Conservation (phyloP, 2,113 vertebrate species). For the Dicaeum eximium region DNA sequence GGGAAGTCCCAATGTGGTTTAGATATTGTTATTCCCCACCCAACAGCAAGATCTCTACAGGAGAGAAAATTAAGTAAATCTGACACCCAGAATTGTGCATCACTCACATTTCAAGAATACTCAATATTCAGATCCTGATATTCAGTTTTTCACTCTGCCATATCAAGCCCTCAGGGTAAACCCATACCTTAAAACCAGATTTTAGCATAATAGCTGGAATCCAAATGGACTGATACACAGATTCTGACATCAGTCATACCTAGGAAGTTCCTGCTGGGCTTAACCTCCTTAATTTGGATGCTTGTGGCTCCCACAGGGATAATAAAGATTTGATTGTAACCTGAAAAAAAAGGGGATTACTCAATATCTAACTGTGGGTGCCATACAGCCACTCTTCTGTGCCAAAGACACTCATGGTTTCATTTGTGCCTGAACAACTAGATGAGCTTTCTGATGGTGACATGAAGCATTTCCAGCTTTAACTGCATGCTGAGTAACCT, state of each 20-base stretch:
- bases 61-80: neutral
- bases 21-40: neutral
- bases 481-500: neutral
- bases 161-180: neutral
- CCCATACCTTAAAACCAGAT: neutral
- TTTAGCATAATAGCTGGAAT: neutral
- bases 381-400: neutral
- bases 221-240: neutral
- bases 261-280: slow-evolving; percentile 91
- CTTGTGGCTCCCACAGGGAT: slow-evolving; percentile 89
- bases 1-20: neutral
- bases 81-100: neutral
- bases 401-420: neutral
- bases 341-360: slow-evolving; percentile 52
- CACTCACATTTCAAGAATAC: neutral
- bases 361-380: neutral
- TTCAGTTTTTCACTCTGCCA: neutral
- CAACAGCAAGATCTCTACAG: neutral
- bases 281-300: slow-evolving; percentile 84
- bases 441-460: neutral
- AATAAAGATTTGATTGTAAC: slow-evolving; percentile 93
- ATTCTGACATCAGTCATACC: slow-evolving; percentile 72
- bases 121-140: neutral
- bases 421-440: neutral
- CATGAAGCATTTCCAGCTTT: neutral